phyloP scores from a whole-genome alignment of 2,797 vertebrate species.

The Novumbra hubbsi region DNA sequence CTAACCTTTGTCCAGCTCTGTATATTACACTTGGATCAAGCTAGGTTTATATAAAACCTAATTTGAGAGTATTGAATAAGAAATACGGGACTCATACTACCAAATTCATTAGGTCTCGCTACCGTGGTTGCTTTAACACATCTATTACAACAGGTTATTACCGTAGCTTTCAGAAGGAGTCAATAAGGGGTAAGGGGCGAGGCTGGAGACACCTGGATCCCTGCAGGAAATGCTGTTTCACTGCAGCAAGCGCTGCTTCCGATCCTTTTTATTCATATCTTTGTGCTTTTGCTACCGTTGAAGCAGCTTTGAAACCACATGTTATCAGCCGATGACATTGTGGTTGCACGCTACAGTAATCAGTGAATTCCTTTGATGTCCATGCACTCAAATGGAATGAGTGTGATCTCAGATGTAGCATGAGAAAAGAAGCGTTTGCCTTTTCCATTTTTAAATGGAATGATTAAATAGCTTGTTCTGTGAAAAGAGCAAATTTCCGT shows the following conservation, averaged over 20 bases:
- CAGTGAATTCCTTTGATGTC: constrained; percentile 55
- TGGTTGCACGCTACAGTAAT: constrained; percentile 68
- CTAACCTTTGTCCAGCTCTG: constrained; percentile 55
- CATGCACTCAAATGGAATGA: constrained; percentile 43
- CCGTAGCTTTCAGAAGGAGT: constrained; percentile 2
- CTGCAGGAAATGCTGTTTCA: constrained; percentile 76
- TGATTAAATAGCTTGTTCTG: constrained; percentile 8
- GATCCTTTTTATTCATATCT: constrained; percentile 69
- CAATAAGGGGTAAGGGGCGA: constrained; percentile 14
- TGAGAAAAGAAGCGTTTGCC: background rate
- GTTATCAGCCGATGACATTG: constrained; percentile 55
- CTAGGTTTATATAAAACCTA: constrained; percentile 9
- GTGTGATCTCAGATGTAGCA: constrained; percentile 8
- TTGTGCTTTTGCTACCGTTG: constrained; percentile 66
- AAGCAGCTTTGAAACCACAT: constrained; percentile 13
- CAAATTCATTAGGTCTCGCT: background rate
- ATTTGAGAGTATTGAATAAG: constrained; percentile 14
- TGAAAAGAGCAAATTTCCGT: constrained; percentile 11
- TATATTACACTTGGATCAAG: constrained; percentile 12
- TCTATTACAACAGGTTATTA: constrained; percentile 1
- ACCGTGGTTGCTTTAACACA: background rate
- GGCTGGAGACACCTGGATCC: constrained; percentile 78
- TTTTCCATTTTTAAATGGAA: background rate
- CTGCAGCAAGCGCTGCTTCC: constrained; percentile 74
- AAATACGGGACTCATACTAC: background rate